Evolutionary conservation across 2,113 vertebrate genomes (phyloP), one percentile per base, ranked within the genome.

Genomic region (Erinaceus europaeus): DNA sequence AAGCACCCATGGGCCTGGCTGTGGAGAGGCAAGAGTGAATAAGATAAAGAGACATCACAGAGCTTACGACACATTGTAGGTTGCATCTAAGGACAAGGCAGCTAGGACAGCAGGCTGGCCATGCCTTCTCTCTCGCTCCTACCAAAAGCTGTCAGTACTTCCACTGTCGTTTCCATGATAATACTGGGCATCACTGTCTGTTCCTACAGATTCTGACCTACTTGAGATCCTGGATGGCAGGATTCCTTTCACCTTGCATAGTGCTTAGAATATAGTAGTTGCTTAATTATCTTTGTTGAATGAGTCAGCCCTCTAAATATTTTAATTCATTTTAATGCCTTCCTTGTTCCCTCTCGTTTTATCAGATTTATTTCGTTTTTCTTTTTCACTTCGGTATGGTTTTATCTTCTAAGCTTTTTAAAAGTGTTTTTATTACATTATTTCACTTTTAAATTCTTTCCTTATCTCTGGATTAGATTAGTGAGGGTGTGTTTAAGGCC

Each of bases 251-350:
- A 42, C 32, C 23, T 81, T 50, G 38, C 38, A 18, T 18, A 52
- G 44, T 7, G 21, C 32, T 88, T 76, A 34, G 78, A 52, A 48
- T 32, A 25, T 42, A 62, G 29, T 44, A 88, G 68, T 13, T 79
- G 75, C 42, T 75, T 44, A 61, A 40, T 38, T 84, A 50, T 72
- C 62, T n/a, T 69, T 50, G 27, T 61, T 34, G 32, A 86, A 32
- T 69, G 14, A 57, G 29, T 57, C 25, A 29, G 29, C 55, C 25
- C 76, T 82, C 27, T 59, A 69, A 74, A 53, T 64, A 85, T 86
- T 91, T 91, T 36, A 77, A 73, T 77, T 59, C 9, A 82, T 77
- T 91, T 40, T 73, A 75, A 55, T 72, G 42, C 18, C 34, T 9
- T 55, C n/a, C 27, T 20, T 79, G 11, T 34, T 48, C 4, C 53